Evolutionary conservation across 1,140 invertebrate genomes (phyloP), one percentile per base, ranked within the genome.

Genomic region (Drosophila teissieri): DNA sequence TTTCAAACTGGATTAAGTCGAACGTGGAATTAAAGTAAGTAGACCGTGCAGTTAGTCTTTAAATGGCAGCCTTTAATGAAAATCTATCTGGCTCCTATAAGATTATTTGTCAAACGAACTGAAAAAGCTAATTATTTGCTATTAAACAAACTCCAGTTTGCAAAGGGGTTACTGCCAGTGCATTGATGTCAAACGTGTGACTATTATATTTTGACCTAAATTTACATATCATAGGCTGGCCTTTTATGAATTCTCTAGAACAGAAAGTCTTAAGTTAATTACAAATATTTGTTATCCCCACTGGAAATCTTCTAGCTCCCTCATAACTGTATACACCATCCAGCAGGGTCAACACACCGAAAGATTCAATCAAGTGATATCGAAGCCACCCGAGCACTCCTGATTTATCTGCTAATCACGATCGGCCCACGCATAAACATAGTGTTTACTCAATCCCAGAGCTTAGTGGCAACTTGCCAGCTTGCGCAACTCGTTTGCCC

Each of bases 401-500:
- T 76, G 48, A 76, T 77, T 54, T 60, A 76, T 68, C 60, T 39
- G 37, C 55, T 83, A 80, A 84, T 84, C 80, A 84, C 72, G 58
- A 76, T 80, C 54, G 53, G 12, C 80, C 72, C 62, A 67, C 77
- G 76, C 67, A 73, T 68, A 49, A 67, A 65, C 56, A 40, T 49
- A 42, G 57, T 56, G 51, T 76, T 67, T 76, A 67, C 62, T 53
- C 78, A 80, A 70, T 80, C 70, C 42, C 42, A 44, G 51, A 48
- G 63, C 78, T 80, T 62, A 65, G 60, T 68, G n/a, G 22, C 40
- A 34, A 53, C 58, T 46, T 70, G 46, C 44, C 46, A 22, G 63
- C 56, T 80, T 74, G 79, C 62, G 75, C 70, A 86, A 88, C 83
- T 65, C 77, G 74, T 88, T 70, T 82, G 74, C 78, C 63, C 78